Percentiles rank a stretch among this genome's conserved stretches.
These are phyloP conservation scores for Strix uralensis DNA, from an alignment of 2,113 vertebrate species.

Conservation along the genomic window DNA sequence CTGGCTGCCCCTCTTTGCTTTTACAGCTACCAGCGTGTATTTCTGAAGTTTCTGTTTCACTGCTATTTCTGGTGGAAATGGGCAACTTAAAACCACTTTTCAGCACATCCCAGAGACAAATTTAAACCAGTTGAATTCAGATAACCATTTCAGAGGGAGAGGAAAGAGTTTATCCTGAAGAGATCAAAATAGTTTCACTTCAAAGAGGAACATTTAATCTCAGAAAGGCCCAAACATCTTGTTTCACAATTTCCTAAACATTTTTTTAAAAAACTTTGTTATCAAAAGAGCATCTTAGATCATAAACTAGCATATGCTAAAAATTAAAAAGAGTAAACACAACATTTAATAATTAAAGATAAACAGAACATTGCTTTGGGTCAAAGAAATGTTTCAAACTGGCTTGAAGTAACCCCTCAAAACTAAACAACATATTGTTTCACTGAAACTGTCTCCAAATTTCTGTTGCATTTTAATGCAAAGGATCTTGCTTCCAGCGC, in stretches of 20 bases:
- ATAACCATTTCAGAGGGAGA: background rate
- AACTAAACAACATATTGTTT: background rate
- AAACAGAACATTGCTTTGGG: background rate
- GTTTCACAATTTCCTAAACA: constrained; percentile 11
- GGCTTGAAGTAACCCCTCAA: background rate
- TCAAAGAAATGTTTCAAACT: constrained; percentile 22
- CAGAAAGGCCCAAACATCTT: constrained; percentile 7
- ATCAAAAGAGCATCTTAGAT: constrained; percentile 14
- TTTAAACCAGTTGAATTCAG: background rate
- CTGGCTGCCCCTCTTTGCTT: background rate
- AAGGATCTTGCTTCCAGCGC: background rate
- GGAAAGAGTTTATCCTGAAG: background rate
- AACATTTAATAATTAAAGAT: background rate
- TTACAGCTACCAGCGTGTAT: background rate
- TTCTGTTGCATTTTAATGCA: background rate
- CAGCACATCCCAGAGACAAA: background rate
- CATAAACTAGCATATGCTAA: constrained; percentile 24
- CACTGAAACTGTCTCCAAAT: background rate
- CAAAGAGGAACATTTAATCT: constrained; percentile 22
- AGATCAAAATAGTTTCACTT: constrained; percentile 25
- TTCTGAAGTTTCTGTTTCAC: background rate
- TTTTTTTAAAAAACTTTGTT: background rate
- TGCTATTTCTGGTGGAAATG: background rate
- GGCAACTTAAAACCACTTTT: background rate
- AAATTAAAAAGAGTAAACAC: constrained; percentile 35